A percentile compares a stretch with the other conserved stretches of the same genome.
Evolutionary conservation across 2,797 vertebrate species (phyloP).

Genomic region (Siniperca scherzeri): DNA sequence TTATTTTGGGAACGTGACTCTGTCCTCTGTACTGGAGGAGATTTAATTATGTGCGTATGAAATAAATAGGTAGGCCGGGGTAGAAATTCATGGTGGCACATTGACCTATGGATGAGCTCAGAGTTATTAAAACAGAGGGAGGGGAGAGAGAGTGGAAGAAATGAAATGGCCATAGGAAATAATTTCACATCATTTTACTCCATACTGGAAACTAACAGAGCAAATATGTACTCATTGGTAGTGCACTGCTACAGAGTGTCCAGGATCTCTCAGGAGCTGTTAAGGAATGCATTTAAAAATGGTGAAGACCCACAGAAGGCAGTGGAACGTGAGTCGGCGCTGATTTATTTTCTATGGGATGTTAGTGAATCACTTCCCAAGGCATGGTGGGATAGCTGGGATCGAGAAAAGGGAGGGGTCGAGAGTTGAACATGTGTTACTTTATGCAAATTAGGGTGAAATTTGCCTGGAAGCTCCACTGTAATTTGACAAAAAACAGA

Average conservation of each 20-base stretch:
- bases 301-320: neutral
- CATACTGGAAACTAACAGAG: neutral
- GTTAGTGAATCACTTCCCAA: neutral
- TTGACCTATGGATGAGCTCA: constrained; percentile 35
- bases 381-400: neutral
- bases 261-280: neutral
- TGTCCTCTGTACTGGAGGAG: constrained; percentile 27
- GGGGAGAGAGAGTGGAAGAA: neutral
- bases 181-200: constrained; percentile 14
- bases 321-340: neutral
- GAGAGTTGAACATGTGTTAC: neutral
- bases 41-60: constrained; percentile 65
- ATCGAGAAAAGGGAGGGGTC: neutral
- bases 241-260: neutral
- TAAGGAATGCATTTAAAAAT: neutral
- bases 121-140: constrained; percentile 35
- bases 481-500: neutral
- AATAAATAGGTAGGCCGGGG: constrained; percentile 33
- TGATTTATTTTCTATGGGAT: constrained; percentile 5
- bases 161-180: neutral
- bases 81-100: constrained; percentile 15
- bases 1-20: constrained; percentile 45
- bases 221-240: constrained; percentile 7
- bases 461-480: neutral
- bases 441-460: neutral